These are phyloP conservation scores for Melinaea marsaeus DNA, from an alignment of 2,888 invertebrate species.

Conservation along the genomic window DNA sequence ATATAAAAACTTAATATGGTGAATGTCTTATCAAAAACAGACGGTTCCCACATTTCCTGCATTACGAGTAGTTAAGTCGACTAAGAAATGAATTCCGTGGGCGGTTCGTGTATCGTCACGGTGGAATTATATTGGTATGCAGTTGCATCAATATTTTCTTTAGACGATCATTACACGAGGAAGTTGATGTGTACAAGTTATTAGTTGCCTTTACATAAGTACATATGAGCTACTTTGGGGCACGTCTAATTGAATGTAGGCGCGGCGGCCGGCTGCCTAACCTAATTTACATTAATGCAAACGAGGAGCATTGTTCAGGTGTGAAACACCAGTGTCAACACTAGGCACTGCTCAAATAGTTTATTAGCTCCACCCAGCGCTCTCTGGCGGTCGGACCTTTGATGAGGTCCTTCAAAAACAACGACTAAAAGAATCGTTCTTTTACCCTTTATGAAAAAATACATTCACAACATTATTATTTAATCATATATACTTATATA, in stretches of 20 bases:
- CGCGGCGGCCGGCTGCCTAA: slow-evolving; percentile 65
- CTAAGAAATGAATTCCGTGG: slow-evolving; percentile 23
- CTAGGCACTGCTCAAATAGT: slow-evolving; percentile 74
- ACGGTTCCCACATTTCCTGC: slow-evolving; percentile 35
- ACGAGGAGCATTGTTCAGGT: slow-evolving; percentile 78
- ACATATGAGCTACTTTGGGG: slow-evolving; percentile 70
- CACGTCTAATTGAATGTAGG: slow-evolving; percentile 75
- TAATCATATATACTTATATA: too few relatives aligned
- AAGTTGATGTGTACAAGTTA: slow-evolving; percentile 52
- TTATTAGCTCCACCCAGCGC: slow-evolving; percentile 76
- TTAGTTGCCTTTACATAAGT: slow-evolving; percentile 61
- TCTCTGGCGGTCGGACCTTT: slow-evolving; percentile 70
- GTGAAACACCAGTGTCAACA: slow-evolving; percentile 78
- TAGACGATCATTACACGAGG: slow-evolving; percentile 49
- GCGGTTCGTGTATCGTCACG: slow-evolving; percentile 25
- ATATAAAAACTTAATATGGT: not conserved
- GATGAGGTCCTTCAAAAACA: slow-evolving; percentile 67
- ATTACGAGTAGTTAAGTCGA: slow-evolving; percentile 13
- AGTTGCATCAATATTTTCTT: slow-evolving; percentile 45
- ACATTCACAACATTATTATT: too few relatives aligned
- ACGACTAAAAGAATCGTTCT: slow-evolving; percentile 36
- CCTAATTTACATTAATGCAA: slow-evolving; percentile 79
- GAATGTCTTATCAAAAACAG: not conserved
- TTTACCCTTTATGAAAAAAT: too few relatives aligned
- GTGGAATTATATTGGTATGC: slow-evolving; percentile 38